Evolutionary conservation across 2,888 invertebrate genomes (phyloP).

Genomic region (Cryptocephalus primarius): DNA sequence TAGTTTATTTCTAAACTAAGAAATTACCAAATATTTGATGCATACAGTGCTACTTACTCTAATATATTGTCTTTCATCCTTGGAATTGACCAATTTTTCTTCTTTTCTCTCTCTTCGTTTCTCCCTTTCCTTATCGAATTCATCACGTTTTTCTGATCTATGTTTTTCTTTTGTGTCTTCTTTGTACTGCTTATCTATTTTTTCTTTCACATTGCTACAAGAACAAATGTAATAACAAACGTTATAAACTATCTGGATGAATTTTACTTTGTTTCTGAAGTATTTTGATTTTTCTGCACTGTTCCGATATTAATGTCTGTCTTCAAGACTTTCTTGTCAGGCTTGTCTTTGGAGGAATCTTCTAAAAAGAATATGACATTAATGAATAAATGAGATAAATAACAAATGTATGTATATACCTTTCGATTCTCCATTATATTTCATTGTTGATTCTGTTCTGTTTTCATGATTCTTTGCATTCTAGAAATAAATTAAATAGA

Average conservation of each 20-base stretch:
- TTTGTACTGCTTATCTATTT: constrained; percentile 33
- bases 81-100: constrained; percentile 26
- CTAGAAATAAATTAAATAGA: constrained; percentile 11
- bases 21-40: no score
- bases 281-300: background rate
- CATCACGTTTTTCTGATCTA: constrained; percentile 43
- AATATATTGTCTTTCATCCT: constrained; percentile 28
- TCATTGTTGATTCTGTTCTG: constrained; percentile 23
- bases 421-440: constrained; percentile 40
- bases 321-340: background rate
- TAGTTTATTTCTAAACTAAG: no score
- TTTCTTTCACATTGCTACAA: constrained; percentile 19
- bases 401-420: constrained; percentile 17
- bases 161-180: constrained; percentile 41
- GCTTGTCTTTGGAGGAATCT: background rate
- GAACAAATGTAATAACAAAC: no score
- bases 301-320: background rate
- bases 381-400: constrained; percentile 1
- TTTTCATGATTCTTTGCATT: constrained; percentile 19
- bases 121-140: constrained; percentile 50
- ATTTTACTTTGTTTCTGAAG: background rate
- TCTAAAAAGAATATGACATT: background rate
- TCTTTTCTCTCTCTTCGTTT: constrained; percentile 46
- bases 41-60: constrained; percentile 27
- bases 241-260: background rate